Evolutionary conservation across 2,797 vertebrate species (phyloP).

Genomic region (Apogon hyalosoma): DNA sequence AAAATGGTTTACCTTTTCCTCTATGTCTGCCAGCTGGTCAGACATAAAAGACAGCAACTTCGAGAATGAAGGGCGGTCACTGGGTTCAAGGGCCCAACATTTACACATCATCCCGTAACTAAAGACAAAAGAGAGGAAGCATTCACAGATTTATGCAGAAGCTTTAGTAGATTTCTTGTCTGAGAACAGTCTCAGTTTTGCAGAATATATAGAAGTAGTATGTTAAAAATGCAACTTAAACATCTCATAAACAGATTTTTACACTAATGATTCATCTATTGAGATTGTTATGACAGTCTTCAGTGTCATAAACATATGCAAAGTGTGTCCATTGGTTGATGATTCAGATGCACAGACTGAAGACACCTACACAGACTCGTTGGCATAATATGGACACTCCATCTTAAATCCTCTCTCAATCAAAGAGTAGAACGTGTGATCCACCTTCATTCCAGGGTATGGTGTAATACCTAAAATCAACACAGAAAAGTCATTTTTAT

Average conservation of each 20-base stretch:
- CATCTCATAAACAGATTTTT: too few relatives aligned
- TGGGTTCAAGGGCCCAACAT: slow-evolving; percentile 91
- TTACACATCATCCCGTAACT: slow-evolving; percentile 92
- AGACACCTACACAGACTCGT: slow-evolving; percentile 87
- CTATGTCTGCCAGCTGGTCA: slow-evolving; percentile 86
- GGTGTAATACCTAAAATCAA: slow-evolving; percentile 90
- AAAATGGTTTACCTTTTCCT: slow-evolving; percentile 85
- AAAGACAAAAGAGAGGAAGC: slow-evolving; percentile 7
- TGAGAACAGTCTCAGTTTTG: background rate
- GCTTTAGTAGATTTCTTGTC: background rate
- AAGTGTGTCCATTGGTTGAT: background rate
- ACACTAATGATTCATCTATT: too few relatives aligned
- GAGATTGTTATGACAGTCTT: background rate
- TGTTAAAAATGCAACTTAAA: too few relatives aligned
- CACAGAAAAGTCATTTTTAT: background rate
- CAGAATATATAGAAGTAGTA: background rate
- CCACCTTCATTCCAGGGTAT: slow-evolving; percentile 93
- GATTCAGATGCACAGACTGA: background rate
- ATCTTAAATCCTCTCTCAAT: slow-evolving; percentile 95
- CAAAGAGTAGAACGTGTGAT: slow-evolving; percentile 91
- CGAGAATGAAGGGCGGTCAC: slow-evolving; percentile 89
- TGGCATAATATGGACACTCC: slow-evolving; percentile 94
- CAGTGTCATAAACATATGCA: background rate
- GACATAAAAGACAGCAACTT: slow-evolving; percentile 87
- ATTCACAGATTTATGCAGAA: background rate